Evolutionary conservation across 2,797 vertebrate genomes (phyloP).

Genomic region (Enteromius thamalakanensis): DNA sequence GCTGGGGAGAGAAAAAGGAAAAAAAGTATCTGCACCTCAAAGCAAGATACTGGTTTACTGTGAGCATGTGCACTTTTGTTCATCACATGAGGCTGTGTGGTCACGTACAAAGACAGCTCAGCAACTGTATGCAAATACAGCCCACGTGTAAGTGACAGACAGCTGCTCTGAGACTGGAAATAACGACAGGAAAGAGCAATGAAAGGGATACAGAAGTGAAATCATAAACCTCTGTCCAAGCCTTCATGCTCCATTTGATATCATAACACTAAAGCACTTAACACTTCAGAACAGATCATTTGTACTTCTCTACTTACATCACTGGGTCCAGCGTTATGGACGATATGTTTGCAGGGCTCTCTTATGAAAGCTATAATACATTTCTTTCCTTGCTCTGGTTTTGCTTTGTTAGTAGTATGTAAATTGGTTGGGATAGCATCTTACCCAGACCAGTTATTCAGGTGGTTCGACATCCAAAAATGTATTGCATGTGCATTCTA

Average conservation of each 20-base stretch:
- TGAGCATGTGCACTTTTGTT: neutral
- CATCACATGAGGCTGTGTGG: conserved; percentile 36
- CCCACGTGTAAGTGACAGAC: conserved; percentile 60
- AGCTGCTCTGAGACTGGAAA: conserved; percentile 61
- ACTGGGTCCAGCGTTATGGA: conserved; percentile 22
- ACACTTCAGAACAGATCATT: conserved; percentile 66
- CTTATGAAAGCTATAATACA: conserved; percentile 38
- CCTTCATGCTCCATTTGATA: conserved; percentile 80
- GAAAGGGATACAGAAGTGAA: conserved; percentile 77
- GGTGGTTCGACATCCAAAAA: neutral
- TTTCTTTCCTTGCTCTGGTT: conserved; percentile 24
- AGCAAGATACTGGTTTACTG: neutral
- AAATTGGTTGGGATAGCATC: neutral
- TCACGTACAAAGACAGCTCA: conserved; percentile 39
- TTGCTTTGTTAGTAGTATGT: conserved; percentile 25
- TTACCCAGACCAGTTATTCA: conserved; percentile 3
- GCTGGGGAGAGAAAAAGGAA: rapidly evolving
- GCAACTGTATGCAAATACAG: conserved; percentile 70
- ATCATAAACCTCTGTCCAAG: conserved; percentile 79
- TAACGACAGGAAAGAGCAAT: conserved; percentile 68
- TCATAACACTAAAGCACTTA: conserved; percentile 80
- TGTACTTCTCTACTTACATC: conserved; percentile 60
- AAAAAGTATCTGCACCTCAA: neutral
- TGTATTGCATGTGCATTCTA: neutral
- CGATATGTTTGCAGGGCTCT: conserved; percentile 31